These are phyloP conservation scores for Cololabis saira DNA, from an alignment of 2,113 vertebrate genomes.

Conservation along the genomic window DNA sequence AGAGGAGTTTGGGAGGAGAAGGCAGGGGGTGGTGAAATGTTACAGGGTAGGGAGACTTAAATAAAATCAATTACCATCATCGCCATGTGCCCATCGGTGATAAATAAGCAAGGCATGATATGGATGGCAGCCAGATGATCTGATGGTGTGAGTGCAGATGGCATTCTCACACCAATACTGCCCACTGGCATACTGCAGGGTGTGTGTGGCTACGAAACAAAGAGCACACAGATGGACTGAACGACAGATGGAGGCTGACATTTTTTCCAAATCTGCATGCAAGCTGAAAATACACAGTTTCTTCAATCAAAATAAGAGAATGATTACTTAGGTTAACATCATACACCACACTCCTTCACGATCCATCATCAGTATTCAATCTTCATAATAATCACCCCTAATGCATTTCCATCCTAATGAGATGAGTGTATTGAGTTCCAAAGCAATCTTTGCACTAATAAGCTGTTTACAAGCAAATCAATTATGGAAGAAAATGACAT, in stretches of 20 bases:
- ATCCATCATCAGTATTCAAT: slow-evolving; percentile 68
- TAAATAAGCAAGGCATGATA: slow-evolving; percentile 62
- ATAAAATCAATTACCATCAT: slow-evolving; percentile 73
- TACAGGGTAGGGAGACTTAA: slow-evolving; percentile 36
- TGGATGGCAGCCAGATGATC: slow-evolving; percentile 61
- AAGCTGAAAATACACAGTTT: slow-evolving; percentile 36
- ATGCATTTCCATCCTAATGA: slow-evolving; percentile 69
- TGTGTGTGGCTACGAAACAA: slow-evolving; percentile 29
- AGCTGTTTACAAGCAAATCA: slow-evolving; percentile 77
- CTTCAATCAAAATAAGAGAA: slow-evolving; percentile 41
- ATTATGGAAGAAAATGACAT: slow-evolving; percentile 63
- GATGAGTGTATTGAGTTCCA: slow-evolving; percentile 72
- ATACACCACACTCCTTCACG: slow-evolving; percentile 21
- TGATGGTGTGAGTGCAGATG: slow-evolving; percentile 70
- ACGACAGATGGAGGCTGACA: slow-evolving; percentile 50
- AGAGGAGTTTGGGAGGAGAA: slow-evolving; percentile 19
- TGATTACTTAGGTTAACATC: slow-evolving; percentile 33
- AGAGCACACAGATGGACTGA: slow-evolving; percentile 54
- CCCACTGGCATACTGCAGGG: slow-evolving; percentile 48
- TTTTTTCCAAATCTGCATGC: slow-evolving; percentile 17
- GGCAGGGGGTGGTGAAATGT: slow-evolving; percentile 8
- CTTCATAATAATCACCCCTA: slow-evolving; percentile 66
- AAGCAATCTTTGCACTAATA: slow-evolving; percentile 74
- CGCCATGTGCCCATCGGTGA: slow-evolving; percentile 61
- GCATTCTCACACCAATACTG: slow-evolving; percentile 54